A percentile compares a stretch with the other conserved stretches of the same genome.
These are phyloP conservation scores for Eospalax fontanierii DNA, from an alignment of 2,797 vertebrate species.

Conservation along the genomic window DNA sequence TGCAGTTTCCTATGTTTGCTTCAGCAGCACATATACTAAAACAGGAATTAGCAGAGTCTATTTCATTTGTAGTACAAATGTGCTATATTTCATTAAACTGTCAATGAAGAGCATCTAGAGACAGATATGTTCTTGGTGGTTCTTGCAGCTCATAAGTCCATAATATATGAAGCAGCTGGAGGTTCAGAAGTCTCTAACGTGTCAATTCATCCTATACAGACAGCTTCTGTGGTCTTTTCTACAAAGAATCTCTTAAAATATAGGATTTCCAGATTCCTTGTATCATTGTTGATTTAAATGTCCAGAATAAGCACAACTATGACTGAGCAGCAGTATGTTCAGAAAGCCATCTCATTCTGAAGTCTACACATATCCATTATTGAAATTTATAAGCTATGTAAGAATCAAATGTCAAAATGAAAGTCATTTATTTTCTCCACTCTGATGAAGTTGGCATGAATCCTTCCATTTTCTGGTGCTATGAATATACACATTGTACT, in stretches of 20 bases:
- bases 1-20: no score
- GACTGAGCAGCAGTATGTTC: not conserved
- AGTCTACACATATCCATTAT: not conserved
- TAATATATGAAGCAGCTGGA: not conserved
- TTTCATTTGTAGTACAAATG: not conserved
- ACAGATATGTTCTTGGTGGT: not conserved
- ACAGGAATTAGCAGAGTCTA: not conserved
- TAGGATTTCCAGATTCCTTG: constrained; percentile 12
- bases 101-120: not conserved
- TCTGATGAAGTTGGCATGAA: not conserved
- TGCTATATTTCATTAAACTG: not conserved
- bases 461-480: not conserved
- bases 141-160: not conserved
- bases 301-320: not conserved
- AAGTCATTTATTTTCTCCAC: not conserved
- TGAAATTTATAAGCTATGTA: not conserved
- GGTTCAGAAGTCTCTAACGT: not conserved
- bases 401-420: not conserved
- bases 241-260: not conserved
- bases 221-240: not conserved
- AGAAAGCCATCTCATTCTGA: constrained; percentile 37
- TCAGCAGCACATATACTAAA: not conserved
- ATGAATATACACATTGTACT: not conserved
- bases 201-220: not conserved
- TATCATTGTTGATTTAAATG: not conserved